These are phyloP conservation scores for Atractosteus spatula DNA, from an alignment of 2,113 vertebrate genomes.

Conservation along the genomic window DNA sequence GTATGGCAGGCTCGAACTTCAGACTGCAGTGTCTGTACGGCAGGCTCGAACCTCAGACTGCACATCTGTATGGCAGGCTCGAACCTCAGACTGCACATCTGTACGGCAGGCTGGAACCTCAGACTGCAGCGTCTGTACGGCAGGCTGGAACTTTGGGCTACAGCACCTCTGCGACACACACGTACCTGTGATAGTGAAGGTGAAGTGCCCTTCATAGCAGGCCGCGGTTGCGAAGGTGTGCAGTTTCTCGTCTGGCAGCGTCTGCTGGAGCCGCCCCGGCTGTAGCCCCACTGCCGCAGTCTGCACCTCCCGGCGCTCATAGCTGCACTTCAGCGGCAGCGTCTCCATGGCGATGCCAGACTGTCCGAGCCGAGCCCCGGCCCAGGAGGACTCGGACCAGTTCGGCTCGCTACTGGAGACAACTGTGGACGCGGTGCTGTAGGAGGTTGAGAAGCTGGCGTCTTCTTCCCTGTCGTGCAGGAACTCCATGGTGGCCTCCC, in stretches of 20 bases:
- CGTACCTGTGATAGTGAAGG: slow-evolving; percentile 47
- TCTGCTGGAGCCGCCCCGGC: slow-evolving; percentile 23
- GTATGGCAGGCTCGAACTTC: neutral
- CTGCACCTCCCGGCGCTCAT: slow-evolving; percentile 45
- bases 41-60: slow-evolving; percentile 2
- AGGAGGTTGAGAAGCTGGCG: neutral
- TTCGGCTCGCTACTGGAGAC: neutral
- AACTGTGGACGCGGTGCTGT: slow-evolving; percentile 25
- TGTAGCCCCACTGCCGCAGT: slow-evolving; percentile 39
- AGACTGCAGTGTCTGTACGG: too few relatives aligned
- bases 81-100: too few relatives aligned
- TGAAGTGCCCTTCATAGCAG: slow-evolving; percentile 56
- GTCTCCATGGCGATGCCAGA: slow-evolving; percentile 44
- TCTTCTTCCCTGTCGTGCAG: slow-evolving; percentile 31
- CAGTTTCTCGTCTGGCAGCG: slow-evolving; percentile 29
- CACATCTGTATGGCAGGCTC: too few relatives aligned
- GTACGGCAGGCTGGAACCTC: too few relatives aligned
- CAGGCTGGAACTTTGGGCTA: neutral
- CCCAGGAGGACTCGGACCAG: neutral
- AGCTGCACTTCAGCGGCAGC: slow-evolving; percentile 49
- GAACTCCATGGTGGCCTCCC: slow-evolving; percentile 67
- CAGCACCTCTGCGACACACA: neutral
- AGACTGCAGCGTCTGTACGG: neutral
- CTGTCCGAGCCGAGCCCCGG: slow-evolving; percentile 21
- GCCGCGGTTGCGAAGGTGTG: slow-evolving; percentile 32